Percentiles rank a stretch among this genome's conserved stretches.
These are phyloP conservation scores for Pipistrellus nathusii DNA, from an alignment of 2,797 vertebrate genomes.

Conservation along the genomic window DNA sequence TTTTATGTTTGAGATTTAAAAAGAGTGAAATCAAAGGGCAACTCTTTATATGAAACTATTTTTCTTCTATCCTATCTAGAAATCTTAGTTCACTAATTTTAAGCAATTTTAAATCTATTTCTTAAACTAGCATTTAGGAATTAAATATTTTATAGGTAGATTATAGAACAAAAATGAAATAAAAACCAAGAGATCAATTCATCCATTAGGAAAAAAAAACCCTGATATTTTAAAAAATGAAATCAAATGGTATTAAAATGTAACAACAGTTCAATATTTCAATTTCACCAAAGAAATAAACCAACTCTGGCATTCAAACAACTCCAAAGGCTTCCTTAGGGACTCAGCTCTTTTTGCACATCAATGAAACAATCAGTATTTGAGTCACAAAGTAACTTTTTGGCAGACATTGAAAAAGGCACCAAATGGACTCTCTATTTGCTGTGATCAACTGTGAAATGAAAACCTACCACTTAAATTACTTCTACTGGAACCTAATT, in stretches of 20 bases:
- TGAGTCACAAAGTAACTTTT: slow-evolving; percentile 77
- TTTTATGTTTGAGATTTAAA: slow-evolving; percentile 53
- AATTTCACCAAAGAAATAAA: slow-evolving; percentile 68
- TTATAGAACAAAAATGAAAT: slow-evolving; percentile 53
- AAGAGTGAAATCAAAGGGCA: slow-evolving; percentile 28
- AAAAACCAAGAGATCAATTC: slow-evolving; percentile 40
- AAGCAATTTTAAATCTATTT: slow-evolving; percentile 60
- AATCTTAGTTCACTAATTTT: slow-evolving; percentile 42
- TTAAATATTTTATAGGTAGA: slow-evolving; percentile 39
- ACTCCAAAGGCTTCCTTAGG: slow-evolving; percentile 59
- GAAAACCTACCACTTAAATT: slow-evolving; percentile 79
- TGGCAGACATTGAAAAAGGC: slow-evolving; percentile 79
- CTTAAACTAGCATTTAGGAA: slow-evolving; percentile 52
- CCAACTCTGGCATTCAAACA: slow-evolving; percentile 65
- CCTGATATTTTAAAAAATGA: slow-evolving; percentile 24
- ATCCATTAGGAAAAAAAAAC: slow-evolving; percentile 30
- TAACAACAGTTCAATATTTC: slow-evolving; percentile 35
- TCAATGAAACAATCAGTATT: slow-evolving; percentile 78
- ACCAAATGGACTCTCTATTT: slow-evolving; percentile 81
- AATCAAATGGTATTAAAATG: slow-evolving; percentile 66
- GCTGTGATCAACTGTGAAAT: slow-evolving; percentile 82
- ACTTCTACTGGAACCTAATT: slow-evolving; percentile 74
- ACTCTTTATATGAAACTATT: slow-evolving; percentile 1
- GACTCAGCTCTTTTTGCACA: slow-evolving; percentile 61
- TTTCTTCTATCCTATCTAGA: slow-evolving; percentile 47